These are phyloP conservation scores for Meiosimyza decipiens DNA, from an alignment of 2,888 invertebrate genomes.

Conservation along the genomic window DNA sequence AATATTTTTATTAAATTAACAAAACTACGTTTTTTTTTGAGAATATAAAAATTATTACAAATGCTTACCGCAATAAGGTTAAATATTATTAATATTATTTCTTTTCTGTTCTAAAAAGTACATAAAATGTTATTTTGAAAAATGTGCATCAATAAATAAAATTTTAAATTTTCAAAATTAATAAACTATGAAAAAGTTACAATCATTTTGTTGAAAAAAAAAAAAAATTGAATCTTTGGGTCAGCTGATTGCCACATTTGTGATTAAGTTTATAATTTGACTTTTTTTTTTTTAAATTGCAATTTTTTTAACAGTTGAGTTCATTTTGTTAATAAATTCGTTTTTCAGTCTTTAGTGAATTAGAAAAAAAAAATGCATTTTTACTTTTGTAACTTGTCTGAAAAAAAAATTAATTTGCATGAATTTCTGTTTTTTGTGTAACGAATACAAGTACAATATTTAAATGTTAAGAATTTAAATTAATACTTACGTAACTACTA, in stretches of 20 bases:
- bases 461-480: not conserved
- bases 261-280: conserved; percentile 1
- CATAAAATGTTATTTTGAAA: not conserved
- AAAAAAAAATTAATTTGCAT: conserved; percentile 23
- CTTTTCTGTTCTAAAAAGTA: not conserved
- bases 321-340: conserved; percentile 23
- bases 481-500: conserved; percentile 29
- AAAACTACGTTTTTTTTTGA: conserved; percentile 2
- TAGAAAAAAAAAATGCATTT: conserved; percentile 10
- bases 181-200: conserved; percentile 18
- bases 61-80: not conserved
- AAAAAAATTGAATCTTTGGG: conserved; percentile 47
- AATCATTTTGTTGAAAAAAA: conserved; percentile 28
- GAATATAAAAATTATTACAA: conserved; percentile 21
- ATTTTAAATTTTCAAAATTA: conserved; percentile 5
- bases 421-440: conserved; percentile 31
- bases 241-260: conserved; percentile 47
- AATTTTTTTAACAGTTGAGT: not conserved
- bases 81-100: not conserved
- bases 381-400: not conserved
- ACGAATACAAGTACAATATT: not conserved
- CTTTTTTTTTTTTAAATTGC: not conserved
- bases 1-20: conserved; percentile 16
- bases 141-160: not conserved
- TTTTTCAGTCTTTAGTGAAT: conserved; percentile 31